Conservation (phyloP, 2,888 invertebrate genomes). For the Pristionchus entomophagus region DNA sequence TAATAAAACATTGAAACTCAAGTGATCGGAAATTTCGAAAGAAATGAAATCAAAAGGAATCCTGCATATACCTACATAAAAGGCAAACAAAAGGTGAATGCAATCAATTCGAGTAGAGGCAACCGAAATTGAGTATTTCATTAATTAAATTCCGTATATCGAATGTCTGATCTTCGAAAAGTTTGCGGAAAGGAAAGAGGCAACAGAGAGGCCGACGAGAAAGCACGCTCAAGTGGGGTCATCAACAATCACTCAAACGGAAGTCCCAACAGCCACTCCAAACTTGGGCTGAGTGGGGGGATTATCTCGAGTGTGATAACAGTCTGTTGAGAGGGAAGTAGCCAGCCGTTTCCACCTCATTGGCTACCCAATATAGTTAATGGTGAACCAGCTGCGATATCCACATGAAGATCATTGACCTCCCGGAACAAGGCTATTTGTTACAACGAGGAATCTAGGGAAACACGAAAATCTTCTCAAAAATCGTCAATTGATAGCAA, state of each 20-base stretch:
- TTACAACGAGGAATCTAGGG: not conserved
- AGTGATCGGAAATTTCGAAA: not conserved
- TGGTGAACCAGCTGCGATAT: no score
- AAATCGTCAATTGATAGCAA: not conserved
- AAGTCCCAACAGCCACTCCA: constrained; percentile 2
- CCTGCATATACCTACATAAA: no score
- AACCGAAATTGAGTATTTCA: no score
- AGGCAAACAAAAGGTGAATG: no score
- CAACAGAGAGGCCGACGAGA: no score
- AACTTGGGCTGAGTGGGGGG: not conserved
- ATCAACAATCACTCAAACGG: constrained; percentile 23
- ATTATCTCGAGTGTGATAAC: constrained; percentile 39
- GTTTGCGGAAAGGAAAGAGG: no score
- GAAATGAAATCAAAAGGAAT: no score
- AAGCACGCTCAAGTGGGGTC: constrained; percentile 5
- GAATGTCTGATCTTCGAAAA: no score
- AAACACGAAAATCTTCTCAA: not conserved
- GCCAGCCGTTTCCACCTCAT: not conserved
- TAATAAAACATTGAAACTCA: not conserved
- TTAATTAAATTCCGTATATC: no score
- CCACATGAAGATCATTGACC: no score
- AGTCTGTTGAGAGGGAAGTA: not conserved
- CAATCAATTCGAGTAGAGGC: no score
- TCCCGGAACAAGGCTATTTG: no score
- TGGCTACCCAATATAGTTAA: not conserved